Percentiles rank a stretch among this genome's conserved stretches.
Conservation (phyloP, 2,888 invertebrate species). For the Galeopsomyia nigrocyanea region DNA sequence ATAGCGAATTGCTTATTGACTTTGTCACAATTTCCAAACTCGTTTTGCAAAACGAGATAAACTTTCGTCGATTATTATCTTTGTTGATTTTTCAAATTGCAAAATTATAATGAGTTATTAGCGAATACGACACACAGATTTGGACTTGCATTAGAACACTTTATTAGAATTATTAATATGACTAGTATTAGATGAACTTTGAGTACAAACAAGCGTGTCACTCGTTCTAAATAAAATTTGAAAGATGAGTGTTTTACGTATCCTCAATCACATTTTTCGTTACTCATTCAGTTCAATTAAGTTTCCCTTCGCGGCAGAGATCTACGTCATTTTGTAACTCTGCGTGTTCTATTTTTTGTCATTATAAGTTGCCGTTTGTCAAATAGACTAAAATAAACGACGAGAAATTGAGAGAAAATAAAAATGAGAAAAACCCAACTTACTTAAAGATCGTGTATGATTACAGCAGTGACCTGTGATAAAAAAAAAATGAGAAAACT, state of each 20-base stretch:
- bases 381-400: slow-evolving; percentile 10
- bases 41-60: neutral
- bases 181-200: no score
- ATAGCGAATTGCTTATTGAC: no score
- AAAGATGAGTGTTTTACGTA: no score
- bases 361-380: slow-evolving; percentile 17
- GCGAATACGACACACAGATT: no score
- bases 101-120: no score
- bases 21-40: neutral
- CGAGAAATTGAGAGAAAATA: slow-evolving; percentile 15
- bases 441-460: slow-evolving; percentile 44
- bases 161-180: no score
- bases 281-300: slow-evolving; percentile 14
- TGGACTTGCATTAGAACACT: no score
- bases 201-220: no score
- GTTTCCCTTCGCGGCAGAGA: slow-evolving; percentile 15
- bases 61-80: no score
- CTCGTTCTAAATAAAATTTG: no score
- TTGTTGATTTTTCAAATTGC: no score
- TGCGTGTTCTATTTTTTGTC: slow-evolving; percentile 15
- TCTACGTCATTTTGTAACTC: slow-evolving; percentile 9
- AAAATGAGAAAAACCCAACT: slow-evolving; percentile 17
- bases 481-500: slow-evolving; percentile 51
- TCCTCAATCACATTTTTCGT: no score
- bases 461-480: slow-evolving; percentile 50